Evolutionary conservation across 2,113 vertebrate genomes (phyloP).

Genomic region (Dicentrarchus labrax): DNA sequence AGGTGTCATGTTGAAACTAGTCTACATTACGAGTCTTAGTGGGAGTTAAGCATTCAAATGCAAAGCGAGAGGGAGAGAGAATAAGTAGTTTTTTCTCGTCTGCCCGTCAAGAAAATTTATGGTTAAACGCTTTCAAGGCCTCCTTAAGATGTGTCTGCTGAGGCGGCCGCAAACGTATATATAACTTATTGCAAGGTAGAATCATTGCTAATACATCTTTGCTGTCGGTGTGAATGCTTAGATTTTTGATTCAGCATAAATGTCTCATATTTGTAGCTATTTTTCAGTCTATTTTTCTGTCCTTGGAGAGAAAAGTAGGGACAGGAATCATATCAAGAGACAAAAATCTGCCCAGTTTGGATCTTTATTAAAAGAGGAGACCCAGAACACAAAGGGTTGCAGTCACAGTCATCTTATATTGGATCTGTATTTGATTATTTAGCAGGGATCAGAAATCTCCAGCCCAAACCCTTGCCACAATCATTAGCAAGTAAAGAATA

Average conservation of each 20-base stretch:
- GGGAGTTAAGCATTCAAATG: slow-evolving; percentile 60
- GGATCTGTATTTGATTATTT: slow-evolving; percentile 36
- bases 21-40: slow-evolving; percentile 45
- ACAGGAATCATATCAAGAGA: neutral
- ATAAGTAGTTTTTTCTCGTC: slow-evolving; percentile 39
- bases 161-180: slow-evolving; percentile 33
- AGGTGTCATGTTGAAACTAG: slow-evolving; percentile 69
- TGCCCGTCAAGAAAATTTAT: slow-evolving; percentile 83
- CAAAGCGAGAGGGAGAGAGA: slow-evolving; percentile 1
- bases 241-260: neutral
- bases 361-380: neutral
- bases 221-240: neutral
- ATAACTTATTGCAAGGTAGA: neutral
- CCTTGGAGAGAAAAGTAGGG: neutral
- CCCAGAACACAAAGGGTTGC: neutral
- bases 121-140: slow-evolving; percentile 83
- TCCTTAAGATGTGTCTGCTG: slow-evolving; percentile 83
- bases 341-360: neutral
- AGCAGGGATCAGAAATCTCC: slow-evolving; percentile 34
- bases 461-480: slow-evolving; percentile 23
- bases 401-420: neutral
- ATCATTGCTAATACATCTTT: neutral
- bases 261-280: neutral
- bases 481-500: slow-evolving; percentile 52
- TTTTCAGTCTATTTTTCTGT: neutral